Conservation (phyloP, 2,113 vertebrate genomes). For the Xenus cinereus region DNA sequence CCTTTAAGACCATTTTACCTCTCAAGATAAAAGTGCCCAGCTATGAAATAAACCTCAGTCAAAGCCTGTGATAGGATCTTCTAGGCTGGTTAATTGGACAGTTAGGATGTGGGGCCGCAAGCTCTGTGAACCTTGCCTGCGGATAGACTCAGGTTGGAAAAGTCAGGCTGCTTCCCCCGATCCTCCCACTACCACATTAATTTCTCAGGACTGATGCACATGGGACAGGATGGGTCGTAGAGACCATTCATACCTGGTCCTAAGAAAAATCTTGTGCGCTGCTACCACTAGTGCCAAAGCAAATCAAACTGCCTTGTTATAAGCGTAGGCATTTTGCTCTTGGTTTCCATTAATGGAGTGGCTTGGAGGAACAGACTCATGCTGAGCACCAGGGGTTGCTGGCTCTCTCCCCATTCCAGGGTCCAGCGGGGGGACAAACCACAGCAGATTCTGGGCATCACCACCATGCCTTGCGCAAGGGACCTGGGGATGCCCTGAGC, state of each 20-base stretch:
- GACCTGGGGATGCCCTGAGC: not conserved
- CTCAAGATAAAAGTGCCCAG: not conserved
- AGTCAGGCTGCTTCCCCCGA: not conserved
- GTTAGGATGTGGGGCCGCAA: not conserved
- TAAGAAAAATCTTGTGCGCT: not conserved
- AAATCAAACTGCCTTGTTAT: not conserved
- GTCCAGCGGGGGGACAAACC: not conserved
- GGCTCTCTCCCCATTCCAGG: not conserved
- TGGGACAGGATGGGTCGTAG: not conserved
- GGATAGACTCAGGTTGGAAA: not conserved
- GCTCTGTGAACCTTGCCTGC: not conserved
- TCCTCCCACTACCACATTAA: not conserved
- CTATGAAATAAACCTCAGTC: not conserved
- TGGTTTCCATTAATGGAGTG: not conserved
- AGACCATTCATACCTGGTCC: not conserved
- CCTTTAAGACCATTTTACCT: not conserved
- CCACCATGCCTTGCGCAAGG: not conserved
- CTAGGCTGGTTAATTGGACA: not conserved
- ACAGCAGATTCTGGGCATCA: not conserved
- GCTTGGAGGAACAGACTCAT: not conserved
- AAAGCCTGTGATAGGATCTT: not conserved
- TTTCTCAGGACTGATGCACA: not conserved
- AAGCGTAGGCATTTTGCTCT: not conserved
- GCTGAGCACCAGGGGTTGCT: not conserved
- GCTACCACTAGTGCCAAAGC: not conserved